These are phyloP conservation scores for Nestor notabilis DNA, from an alignment of 2,113 vertebrate genomes.

Conservation along the genomic window DNA sequence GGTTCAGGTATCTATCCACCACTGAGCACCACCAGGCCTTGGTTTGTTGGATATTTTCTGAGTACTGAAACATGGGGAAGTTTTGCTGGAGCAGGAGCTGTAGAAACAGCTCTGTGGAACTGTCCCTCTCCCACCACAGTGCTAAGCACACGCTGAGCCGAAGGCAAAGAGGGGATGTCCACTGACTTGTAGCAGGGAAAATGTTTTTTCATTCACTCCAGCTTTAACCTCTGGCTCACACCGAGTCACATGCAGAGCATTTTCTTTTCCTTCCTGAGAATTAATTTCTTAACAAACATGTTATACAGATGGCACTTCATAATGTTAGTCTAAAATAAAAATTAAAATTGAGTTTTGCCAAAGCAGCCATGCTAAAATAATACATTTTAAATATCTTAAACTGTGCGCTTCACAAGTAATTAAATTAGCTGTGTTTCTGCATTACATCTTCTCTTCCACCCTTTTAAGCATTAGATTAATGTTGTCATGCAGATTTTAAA, in stretches of 20 bases:
- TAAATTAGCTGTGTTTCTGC: conserved; percentile 2
- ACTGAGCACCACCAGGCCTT: rapidly evolving
- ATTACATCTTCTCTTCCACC: not conserved
- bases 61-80: rapidly evolving
- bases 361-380: conserved; percentile 27
- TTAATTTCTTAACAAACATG: not conserved
- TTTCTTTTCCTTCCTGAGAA: not conserved
- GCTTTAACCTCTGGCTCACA: not conserved
- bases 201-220: not conserved
- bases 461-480: conserved; percentile 15
- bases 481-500: not conserved
- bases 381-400: not conserved
- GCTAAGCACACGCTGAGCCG: no score
- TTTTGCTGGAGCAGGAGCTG: not conserved
- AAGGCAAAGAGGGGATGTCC: not conserved
- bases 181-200: not conserved
- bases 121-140: rapidly evolving
- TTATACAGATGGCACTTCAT: not conserved
- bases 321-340: not conserved
- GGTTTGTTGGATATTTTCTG: not conserved
- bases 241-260: rapidly evolving
- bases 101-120: rapidly evolving
- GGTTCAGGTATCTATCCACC: not conserved
- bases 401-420: not conserved
- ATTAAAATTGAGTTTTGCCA: not conserved